A percentile compares a stretch with the other conserved stretches of the same genome.
phyloP scores from a whole-genome alignment of 2,888 invertebrate species.

The Epistrophella euchroma region DNA sequence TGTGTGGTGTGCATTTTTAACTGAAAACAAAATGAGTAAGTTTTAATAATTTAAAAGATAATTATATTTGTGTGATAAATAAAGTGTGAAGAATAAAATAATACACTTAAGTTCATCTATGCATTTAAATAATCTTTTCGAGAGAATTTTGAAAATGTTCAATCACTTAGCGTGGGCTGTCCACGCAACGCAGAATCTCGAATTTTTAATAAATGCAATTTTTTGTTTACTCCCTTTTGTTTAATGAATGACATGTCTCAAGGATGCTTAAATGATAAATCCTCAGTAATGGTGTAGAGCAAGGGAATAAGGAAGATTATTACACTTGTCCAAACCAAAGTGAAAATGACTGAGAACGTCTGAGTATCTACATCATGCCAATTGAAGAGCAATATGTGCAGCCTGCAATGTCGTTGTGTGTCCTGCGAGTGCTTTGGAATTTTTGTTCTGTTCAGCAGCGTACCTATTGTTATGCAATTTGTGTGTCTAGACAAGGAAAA shows the following conservation, averaged over 20 bases:
- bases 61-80: neutral
- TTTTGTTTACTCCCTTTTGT: conserved; percentile 65
- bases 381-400: conserved; percentile 30
- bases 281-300: neutral
- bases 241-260: conserved; percentile 52
- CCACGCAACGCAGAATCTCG: neutral
- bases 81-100: neutral
- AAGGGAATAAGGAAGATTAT: conserved; percentile 23
- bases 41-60: conserved; percentile 50
- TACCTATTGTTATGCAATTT: conserved; percentile 72
- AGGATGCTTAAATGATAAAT: conserved; percentile 45
- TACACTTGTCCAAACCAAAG: neutral
- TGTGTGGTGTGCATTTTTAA: conserved; percentile 28
- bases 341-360: conserved; percentile 9
- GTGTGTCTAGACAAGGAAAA: conserved; percentile 58
- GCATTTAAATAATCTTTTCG: neutral
- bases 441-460: conserved; percentile 2
- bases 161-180: neutral
- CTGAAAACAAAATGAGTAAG: conserved; percentile 65
- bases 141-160: neutral
- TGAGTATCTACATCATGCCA: conserved; percentile 33
- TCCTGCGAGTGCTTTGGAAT: conserved; percentile 32
- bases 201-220: conserved; percentile 56
- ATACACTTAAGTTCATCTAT: neutral
- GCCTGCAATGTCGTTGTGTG: neutral